Conservation (phyloP, 2,888 invertebrate species). For the Camptogramma bilineatum region DNA sequence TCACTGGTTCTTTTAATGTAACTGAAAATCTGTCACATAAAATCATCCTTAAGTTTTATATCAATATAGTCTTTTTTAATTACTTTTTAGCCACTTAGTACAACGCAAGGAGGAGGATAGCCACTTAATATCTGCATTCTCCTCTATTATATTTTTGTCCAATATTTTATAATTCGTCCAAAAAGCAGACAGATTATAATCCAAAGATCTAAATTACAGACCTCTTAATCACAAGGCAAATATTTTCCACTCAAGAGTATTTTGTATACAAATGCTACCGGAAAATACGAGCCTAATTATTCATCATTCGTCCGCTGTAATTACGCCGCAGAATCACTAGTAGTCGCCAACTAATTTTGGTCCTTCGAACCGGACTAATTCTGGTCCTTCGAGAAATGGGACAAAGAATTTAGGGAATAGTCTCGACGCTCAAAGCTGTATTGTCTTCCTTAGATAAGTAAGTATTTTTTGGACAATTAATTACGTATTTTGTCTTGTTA, state of each 20-base stretch:
- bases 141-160: too few species aligned
- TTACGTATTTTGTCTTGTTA: background rate
- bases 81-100: too few species aligned
- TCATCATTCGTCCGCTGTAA: constrained; percentile 37
- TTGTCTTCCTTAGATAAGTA: constrained; percentile 19
- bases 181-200: background rate
- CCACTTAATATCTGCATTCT: too few species aligned
- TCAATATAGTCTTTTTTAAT: too few species aligned
- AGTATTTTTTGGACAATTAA: constrained; percentile 1
- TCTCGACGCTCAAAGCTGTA: constrained; percentile 15
- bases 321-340: constrained; percentile 28
- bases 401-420: constrained; percentile 21
- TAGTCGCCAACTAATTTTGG: constrained; percentile 32
- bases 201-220: constrained; percentile 10
- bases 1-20: too few species aligned
- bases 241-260: constrained; percentile 16
- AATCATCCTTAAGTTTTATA: too few species aligned
- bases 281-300: constrained; percentile 33
- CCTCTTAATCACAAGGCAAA: constrained; percentile 17
- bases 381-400: constrained; percentile 17
- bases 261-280: constrained; percentile 26
- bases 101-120: too few species aligned
- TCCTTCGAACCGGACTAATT: constrained; percentile 23
- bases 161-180: background rate
- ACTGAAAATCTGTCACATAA: too few species aligned